Percentiles rank a stretch among this genome's conserved stretches.
Conservation (phyloP, 2,113 vertebrate genomes). For the rabbit (Oryctolagus cuniculus) region mOryCun1.1 NC_091434.1:174177001-174177500, state of each 20-base stretch:
- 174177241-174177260: not conserved
- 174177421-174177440: not conserved
- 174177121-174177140: not conserved
- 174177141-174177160: not conserved
- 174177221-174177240: not conserved
- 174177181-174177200: not conserved
- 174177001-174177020: too few species aligned
- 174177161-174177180: not conserved
- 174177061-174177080: too few species aligned
- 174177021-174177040: too few species aligned
- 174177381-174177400: not conserved
- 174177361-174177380: not conserved
- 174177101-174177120: not conserved
- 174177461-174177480: not conserved
- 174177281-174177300: not conserved
- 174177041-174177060: too few species aligned
- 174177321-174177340: not conserved
- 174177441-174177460: not conserved
- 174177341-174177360: not conserved
- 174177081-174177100: too few species aligned
- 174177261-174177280: not conserved
- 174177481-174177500: not conserved
- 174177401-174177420: not conserved
- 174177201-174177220: not conserved
- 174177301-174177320: not conserved